These are phyloP conservation scores for Hypolimnas misippus DNA, from an alignment of 2,888 invertebrate species.

Conservation along the genomic window DNA sequence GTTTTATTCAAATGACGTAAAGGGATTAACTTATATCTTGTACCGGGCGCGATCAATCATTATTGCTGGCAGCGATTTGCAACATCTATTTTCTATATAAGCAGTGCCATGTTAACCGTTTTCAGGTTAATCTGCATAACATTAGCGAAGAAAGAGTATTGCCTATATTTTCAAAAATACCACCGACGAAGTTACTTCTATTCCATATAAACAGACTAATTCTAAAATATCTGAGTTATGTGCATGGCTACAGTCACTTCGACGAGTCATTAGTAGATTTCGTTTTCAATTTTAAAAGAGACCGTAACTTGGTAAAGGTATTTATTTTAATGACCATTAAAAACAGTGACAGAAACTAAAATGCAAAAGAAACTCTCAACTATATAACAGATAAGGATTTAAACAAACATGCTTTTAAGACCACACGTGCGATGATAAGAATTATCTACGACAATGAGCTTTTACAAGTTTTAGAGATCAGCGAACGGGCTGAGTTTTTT, in stretches of 20 bases:
- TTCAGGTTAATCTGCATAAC: conserved; percentile 41
- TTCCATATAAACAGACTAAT: neutral
- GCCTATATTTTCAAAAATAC: conserved; percentile 15
- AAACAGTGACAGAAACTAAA: conserved; percentile 15
- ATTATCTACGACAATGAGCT: conserved; percentile 42
- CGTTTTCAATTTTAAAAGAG: neutral
- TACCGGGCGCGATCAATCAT: conserved; percentile 47
- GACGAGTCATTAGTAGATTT: neutral
- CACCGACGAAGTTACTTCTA: neutral
- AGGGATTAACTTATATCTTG: conserved; percentile 34
- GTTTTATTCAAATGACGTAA: neutral
- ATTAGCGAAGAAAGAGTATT: conserved; percentile 29
- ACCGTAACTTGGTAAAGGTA: neutral
- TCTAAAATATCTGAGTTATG: neutral
- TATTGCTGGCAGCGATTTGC: conserved; percentile 52
- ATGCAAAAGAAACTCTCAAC: conserved; percentile 28
- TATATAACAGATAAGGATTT: conserved; percentile 26
- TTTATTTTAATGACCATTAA: neutral
- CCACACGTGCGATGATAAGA: conserved; percentile 45
- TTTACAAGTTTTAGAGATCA: conserved; percentile 19
- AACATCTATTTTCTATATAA: conserved; percentile 48
- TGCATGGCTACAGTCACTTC: neutral
- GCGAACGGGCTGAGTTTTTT: conserved; percentile 21
- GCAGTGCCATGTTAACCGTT: conserved; percentile 36
- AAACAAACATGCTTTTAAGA: conserved; percentile 35